A percentile compares a stretch with the other conserved stretches of the same genome.
Evolutionary conservation across 2,888 invertebrate species (phyloP).

Genomic region (Drosophila antonietae): DNA sequence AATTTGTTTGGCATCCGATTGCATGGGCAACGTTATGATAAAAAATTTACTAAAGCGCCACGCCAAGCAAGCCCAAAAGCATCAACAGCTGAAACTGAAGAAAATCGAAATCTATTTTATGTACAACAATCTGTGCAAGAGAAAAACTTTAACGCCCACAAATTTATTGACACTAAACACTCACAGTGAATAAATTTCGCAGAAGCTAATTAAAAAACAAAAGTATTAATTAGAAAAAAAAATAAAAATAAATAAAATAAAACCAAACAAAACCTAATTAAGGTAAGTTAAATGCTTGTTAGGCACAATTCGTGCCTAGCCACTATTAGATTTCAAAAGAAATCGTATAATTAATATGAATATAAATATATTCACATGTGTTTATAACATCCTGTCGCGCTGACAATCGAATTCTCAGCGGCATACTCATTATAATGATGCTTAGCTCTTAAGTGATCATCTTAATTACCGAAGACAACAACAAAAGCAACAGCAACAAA

Average conservation of each 20-base stretch:
- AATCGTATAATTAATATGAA: slow-evolving; percentile 12
- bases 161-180: slow-evolving; percentile 67
- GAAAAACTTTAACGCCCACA: slow-evolving; percentile 77
- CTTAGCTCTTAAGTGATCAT: slow-evolving; percentile 43
- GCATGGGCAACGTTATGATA: slow-evolving; percentile 83
- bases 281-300: slow-evolving; percentile 14
- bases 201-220: slow-evolving; percentile 3
- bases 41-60: slow-evolving; percentile 68
- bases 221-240: background rate
- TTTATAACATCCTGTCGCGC: slow-evolving; percentile 33
- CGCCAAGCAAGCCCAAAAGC: slow-evolving; percentile 47
- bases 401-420: slow-evolving; percentile 33
- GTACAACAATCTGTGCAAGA: slow-evolving; percentile 82
- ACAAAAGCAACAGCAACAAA: slow-evolving; percentile 17
- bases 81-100: slow-evolving; percentile 73
- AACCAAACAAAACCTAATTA: slow-evolving; percentile 3
- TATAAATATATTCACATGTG: slow-evolving; percentile 1
- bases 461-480: slow-evolving; percentile 51
- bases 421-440: slow-evolving; percentile 19
- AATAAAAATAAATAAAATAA: background rate
- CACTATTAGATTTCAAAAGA: slow-evolving; percentile 10
- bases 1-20: slow-evolving; percentile 44
- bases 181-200: slow-evolving; percentile 54
- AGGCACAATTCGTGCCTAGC: slow-evolving; percentile 11
- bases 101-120: slow-evolving; percentile 82